Conservation (phyloP, 2,113 vertebrate species). For the Tyto alba region DNA sequence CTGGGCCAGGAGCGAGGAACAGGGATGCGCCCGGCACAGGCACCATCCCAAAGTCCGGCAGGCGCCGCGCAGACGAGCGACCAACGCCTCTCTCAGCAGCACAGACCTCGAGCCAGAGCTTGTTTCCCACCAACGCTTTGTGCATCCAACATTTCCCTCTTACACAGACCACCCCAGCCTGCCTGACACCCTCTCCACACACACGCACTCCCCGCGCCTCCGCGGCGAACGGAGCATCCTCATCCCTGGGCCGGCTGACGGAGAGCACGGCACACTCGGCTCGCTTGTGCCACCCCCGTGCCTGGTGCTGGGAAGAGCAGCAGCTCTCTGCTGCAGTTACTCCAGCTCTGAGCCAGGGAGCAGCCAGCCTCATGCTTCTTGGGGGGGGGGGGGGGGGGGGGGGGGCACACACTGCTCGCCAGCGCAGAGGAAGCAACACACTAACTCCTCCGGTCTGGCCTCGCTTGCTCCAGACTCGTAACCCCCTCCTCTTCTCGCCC, state of each 20-base stretch:
- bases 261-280: not conserved
- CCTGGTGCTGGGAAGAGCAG: not conserved
- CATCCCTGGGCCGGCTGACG: not conserved
- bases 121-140: not conserved
- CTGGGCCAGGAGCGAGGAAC: not conserved
- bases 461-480: not conserved
- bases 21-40: not conserved
- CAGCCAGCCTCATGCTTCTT: not conserved
- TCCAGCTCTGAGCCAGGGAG: not conserved
- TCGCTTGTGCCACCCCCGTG: not conserved
- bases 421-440: not conserved
- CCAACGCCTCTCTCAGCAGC: not conserved
- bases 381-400: too few relatives aligned
- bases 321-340: not conserved
- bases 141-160: accelerated
- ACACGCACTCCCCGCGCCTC: accelerated
- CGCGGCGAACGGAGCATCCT: not conserved
- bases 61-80: not conserved
- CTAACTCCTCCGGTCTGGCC: not conserved
- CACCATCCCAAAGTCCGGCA: not conserved
- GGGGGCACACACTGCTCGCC: not conserved
- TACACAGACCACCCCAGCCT: not conserved
- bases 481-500: not conserved
- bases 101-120: not conserved
- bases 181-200: not conserved